Base-by-base conservation (phyloP, 2,888 invertebrate species). In the Microplitis deprimator region DNA sequence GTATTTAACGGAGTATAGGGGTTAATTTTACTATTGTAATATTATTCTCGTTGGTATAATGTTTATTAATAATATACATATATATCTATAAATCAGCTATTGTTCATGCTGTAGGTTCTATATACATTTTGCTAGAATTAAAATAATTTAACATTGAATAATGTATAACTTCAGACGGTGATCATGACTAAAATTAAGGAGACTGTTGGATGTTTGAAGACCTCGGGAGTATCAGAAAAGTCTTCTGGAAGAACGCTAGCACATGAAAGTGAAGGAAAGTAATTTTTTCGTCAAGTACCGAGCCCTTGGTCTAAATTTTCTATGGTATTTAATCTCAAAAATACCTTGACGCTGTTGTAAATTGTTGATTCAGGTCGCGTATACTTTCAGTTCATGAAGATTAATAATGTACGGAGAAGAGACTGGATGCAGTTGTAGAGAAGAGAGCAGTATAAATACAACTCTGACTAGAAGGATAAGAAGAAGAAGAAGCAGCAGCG, bases 331-430 rank as follows among this genome's bases (percentile, higher is more conserved):
- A 8, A 38, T 65, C 38, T 65, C 38, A 0, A 6, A 29, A 65
- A 65, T 65, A 65, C 65, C 65, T 65, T 29, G 8, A 13, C 29
- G 65, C 4, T 29, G 38, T 29, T 13, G 38, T 65, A 65, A 65
- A 65, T 70, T 60, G 29, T 59, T 70, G 70, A 38, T 16, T 29
- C 29, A 70, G 17, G 59, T 60, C 38, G 60, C 16, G 6, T 29
- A 16, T 13, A 60, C 38, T 69, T 38, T 59, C 61, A 20, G 60
- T 60, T 13, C 60, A 60, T n/a, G 17, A 60, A 70, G 70, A 70
- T 70, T 70, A 60, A 70, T 70, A 60, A n/a, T 38, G 13, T n/a
- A 7, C 29, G 4, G 20, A 50, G 17, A 7, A 6, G 69, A 69
- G 7, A 59, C 16, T 60, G 29, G 5, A 38, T 38, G 10, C 16